These are phyloP conservation scores for Genyomyrus donnyi DNA, from an alignment of 2,113 vertebrate species.

Conservation along the genomic window DNA sequence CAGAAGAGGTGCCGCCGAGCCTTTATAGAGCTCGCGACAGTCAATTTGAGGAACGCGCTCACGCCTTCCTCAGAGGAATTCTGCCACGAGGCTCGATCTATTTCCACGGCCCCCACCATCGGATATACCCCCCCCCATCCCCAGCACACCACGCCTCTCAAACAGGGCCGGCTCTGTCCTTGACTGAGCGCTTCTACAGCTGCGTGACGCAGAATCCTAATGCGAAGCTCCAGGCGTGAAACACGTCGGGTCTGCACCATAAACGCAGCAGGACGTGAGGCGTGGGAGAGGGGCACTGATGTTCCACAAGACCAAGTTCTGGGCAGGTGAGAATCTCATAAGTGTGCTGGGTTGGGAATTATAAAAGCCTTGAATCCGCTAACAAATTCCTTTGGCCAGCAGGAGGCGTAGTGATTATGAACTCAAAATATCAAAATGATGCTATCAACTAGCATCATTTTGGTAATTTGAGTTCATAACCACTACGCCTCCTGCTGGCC, in stretches of 20 bases:
- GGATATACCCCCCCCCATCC: constrained; percentile 33
- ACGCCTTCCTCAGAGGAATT: constrained; percentile 47
- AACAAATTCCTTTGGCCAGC: neutral
- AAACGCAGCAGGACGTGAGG: neutral
- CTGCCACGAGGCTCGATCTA: constrained; percentile 33
- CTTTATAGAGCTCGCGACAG: constrained; percentile 24
- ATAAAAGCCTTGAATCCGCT: neutral
- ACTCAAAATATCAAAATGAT: neutral
- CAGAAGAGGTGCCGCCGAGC: neutral
- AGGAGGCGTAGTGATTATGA: neutral
- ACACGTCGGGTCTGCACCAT: neutral
- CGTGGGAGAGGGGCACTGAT: neutral
- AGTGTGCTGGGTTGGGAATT: neutral
- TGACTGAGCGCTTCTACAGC: constrained; percentile 21
- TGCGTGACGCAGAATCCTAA: neutral
- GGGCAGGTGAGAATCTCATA: neutral
- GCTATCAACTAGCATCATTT: neutral
- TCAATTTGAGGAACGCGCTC: constrained; percentile 31
- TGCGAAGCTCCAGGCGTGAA: neutral
- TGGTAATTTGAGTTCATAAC: neutral
- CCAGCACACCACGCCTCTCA: constrained; percentile 16
- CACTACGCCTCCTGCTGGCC: neutral
- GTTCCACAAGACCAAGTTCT: neutral
- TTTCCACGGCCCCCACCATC: constrained; percentile 44
- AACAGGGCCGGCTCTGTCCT: constrained; percentile 34